Evolutionary conservation across 2,113 vertebrate genomes (phyloP).

Genomic region (Melanerpes aurifrons): DNA sequence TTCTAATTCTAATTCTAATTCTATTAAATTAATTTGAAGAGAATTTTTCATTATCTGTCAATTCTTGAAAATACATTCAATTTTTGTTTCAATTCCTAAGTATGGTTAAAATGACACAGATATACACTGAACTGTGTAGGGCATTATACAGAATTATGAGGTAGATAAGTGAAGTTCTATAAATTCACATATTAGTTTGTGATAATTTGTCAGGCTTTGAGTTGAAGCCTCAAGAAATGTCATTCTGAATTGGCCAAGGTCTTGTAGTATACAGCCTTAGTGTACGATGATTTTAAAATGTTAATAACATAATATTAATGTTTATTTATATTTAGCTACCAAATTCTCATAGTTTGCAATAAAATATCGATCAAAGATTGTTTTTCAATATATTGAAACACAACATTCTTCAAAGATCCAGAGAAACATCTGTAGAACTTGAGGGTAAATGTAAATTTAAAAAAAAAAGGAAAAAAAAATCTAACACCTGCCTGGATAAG

Average conservation of each 20-base stretch:
- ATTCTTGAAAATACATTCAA: background rate
- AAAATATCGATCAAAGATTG: background rate
- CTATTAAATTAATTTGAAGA: background rate
- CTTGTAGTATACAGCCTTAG: background rate
- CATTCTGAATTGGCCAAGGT: background rate
- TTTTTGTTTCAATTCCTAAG: background rate
- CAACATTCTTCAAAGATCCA: background rate
- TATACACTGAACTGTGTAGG: background rate
- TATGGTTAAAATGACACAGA: rapidly evolving
- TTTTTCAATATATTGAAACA: background rate
- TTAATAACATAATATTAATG: background rate
- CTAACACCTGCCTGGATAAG: background rate
- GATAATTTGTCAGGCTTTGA: background rate
- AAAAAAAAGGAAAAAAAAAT: background rate
- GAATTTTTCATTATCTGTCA: rapidly evolving
- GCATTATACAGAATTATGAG: background rate
- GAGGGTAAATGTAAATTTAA: background rate
- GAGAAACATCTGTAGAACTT: background rate
- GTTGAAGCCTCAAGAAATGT: background rate
- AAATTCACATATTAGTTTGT: background rate
- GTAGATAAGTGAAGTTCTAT: background rate
- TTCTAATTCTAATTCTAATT: too few species aligned
- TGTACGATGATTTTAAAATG: background rate
- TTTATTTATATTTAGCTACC: background rate
- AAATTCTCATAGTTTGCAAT: background rate